Evolutionary conservation across 2,113 vertebrate genomes (phyloP).

Genomic region (Deroptyus accipitrinus): DNA sequence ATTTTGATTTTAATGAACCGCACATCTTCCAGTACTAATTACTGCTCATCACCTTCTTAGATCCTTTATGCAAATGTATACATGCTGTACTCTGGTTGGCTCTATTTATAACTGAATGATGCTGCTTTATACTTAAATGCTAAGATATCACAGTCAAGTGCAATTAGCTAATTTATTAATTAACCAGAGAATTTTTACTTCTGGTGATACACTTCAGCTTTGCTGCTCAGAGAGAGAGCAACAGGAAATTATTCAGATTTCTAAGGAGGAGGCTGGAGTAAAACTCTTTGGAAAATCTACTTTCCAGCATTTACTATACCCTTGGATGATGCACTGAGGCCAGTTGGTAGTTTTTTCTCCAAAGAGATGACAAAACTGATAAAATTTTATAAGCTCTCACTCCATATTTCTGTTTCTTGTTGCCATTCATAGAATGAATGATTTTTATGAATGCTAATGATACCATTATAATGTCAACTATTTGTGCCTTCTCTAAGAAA

Average conservation of each 20-base stretch:
- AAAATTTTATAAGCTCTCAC: neutral
- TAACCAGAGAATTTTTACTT: neutral
- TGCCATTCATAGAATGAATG: constrained; percentile 2
- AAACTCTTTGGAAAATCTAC: neutral
- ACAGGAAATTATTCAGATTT: neutral
- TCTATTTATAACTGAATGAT: neutral
- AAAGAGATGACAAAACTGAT: constrained; percentile 7
- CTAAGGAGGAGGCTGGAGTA: neutral
- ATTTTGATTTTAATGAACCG: neutral
- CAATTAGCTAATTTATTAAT: neutral
- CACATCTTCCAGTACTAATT: neutral
- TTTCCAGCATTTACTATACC: neutral
- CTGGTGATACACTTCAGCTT: neutral
- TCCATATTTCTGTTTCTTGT: neutral
- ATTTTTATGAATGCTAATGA: neutral
- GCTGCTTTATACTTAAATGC: neutral
- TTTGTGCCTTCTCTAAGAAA: neutral
- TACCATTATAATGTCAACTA: neutral
- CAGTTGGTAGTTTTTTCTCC: constrained; percentile 7
- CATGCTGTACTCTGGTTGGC: neutral
- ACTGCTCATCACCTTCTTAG: neutral
- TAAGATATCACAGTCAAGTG: neutral
- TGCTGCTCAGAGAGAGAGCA: neutral
- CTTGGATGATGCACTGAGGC: constrained; percentile 1
- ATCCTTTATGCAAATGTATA: neutral